These are phyloP conservation scores for Apotomis capreana DNA, from an alignment of 2,888 invertebrate genomes.

Conservation along the genomic window DNA sequence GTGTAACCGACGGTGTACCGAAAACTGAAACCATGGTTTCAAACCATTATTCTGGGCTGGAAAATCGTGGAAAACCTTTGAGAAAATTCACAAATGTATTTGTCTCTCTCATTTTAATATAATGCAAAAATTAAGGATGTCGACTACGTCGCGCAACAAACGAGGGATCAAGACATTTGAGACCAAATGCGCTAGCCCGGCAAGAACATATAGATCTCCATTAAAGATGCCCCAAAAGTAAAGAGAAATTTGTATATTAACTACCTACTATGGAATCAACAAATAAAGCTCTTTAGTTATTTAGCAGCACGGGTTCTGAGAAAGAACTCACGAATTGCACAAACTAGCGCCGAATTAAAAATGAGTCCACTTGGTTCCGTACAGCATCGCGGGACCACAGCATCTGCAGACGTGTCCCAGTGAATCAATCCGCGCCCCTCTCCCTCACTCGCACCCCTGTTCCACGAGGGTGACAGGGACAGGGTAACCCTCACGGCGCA, in stretches of 20 bases:
- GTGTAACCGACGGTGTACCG: too few relatives aligned
- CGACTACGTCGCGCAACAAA: too few relatives aligned
- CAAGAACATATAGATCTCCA: too few relatives aligned
- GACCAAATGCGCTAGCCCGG: too few relatives aligned
- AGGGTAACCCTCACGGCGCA: slow-evolving; percentile 65
- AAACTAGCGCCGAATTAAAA: not conserved
- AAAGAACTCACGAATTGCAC: not conserved
- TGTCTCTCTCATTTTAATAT: too few relatives aligned
- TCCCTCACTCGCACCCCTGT: slow-evolving; percentile 55
- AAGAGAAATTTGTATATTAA: slow-evolving; percentile 11
- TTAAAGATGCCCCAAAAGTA: too few relatives aligned
- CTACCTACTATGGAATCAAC: slow-evolving; percentile 6
- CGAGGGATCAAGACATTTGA: too few relatives aligned
- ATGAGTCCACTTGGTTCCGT: slow-evolving; percentile 49
- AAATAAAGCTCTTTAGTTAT: slow-evolving; percentile 11
- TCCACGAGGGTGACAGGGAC: slow-evolving; percentile 52
- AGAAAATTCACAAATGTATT: too few relatives aligned
- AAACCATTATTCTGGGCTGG: too few relatives aligned
- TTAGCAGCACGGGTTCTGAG: slow-evolving; percentile 7
- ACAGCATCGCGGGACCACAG: slow-evolving; percentile 58
- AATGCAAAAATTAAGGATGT: too few relatives aligned
- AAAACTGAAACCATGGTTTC: too few relatives aligned
- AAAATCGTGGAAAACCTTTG: too few relatives aligned
- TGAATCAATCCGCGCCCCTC: slow-evolving; percentile 67
- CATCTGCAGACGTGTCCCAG: slow-evolving; percentile 66